Conservation (phyloP, 2,888 invertebrate species). For the Craniophora ligustri region DNA sequence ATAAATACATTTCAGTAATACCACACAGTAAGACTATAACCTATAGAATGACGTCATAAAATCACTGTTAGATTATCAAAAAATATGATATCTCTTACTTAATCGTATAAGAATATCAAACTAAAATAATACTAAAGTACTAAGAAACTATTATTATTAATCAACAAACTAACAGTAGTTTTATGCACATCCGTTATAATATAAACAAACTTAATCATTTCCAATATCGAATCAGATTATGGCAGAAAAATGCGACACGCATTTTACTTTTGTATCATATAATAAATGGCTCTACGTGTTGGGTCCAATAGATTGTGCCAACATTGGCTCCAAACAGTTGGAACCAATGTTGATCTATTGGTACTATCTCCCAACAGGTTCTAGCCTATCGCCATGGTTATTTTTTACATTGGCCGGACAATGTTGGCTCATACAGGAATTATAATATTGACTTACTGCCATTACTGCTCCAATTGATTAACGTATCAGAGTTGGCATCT, state of each 20-base stretch:
- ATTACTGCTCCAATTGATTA: constrained; percentile 81
- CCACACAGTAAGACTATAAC: constrained; percentile 21
- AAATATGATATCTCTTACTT: constrained; percentile 19
- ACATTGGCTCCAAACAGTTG: no score
- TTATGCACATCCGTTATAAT: constrained; percentile 10
- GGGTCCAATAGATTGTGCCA: no score
- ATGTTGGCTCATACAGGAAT: constrained; percentile 42
- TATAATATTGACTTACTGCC: constrained; percentile 82
- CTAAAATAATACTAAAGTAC: constrained; percentile 31
- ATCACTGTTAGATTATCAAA: constrained; percentile 37
- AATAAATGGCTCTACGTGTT: no score
- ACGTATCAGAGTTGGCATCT: constrained; percentile 73
- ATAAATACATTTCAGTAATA: constrained; percentile 44
- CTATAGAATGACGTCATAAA: constrained; percentile 30
- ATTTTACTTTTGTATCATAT: constrained; percentile 25
- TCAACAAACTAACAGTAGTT: constrained; percentile 30
- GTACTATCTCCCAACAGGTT: no score
- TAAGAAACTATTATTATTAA: constrained; percentile 18
- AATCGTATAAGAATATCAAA: constrained; percentile 26
- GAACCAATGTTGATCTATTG: no score
- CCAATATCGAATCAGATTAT: constrained; percentile 40
- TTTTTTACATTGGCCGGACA: no score
- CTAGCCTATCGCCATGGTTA: no score
- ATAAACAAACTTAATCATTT: constrained; percentile 23
- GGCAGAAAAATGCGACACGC: constrained; percentile 41